These are phyloP conservation scores for Melieria crassipennis DNA, from an alignment of 2,888 invertebrate genomes.

Conservation along the genomic window DNA sequence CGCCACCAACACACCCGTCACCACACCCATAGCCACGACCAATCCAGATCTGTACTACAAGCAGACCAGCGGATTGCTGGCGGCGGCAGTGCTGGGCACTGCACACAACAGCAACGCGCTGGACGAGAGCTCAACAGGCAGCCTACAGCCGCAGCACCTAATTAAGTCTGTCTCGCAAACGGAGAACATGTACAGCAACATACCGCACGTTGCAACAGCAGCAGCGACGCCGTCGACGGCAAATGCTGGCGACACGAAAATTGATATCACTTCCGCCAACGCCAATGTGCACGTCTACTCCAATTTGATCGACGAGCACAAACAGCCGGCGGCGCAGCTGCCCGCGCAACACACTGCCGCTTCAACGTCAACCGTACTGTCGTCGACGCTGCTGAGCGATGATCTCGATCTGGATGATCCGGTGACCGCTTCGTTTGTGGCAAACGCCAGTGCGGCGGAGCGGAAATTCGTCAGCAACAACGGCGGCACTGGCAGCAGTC, in stretches of 20 bases:
- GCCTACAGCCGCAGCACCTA: conserved; percentile 32
- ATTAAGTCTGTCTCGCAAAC: conserved; percentile 58
- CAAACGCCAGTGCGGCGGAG: conserved; percentile 41
- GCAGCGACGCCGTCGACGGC: conserved; percentile 4
- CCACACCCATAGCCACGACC: conserved; percentile 25
- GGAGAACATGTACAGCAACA: conserved; percentile 66
- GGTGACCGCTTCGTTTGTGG: conserved; percentile 62
- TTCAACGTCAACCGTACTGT: conserved; percentile 34
- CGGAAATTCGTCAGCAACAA: conserved; percentile 34
- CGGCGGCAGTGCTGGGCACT: conserved; percentile 51
- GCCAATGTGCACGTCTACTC: conserved; percentile 64
- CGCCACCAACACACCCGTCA: conserved; percentile 26
- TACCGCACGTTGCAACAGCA: conserved; percentile 53
- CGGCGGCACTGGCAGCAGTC: conserved; percentile 51
- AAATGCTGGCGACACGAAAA: neutral
- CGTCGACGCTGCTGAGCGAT: conserved; percentile 63
- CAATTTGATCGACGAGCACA: conserved; percentile 62
- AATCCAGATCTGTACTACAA: too few relatives aligned
- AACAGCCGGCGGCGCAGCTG: conserved; percentile 39
- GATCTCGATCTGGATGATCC: conserved; percentile 66
- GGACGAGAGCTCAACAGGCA: conserved; percentile 3
- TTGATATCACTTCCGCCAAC: conserved; percentile 34
- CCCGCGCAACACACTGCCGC: conserved; percentile 30
- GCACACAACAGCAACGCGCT: conserved; percentile 20
- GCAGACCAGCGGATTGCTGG: conserved; percentile 40